These are phyloP conservation scores for Colinus virginianus DNA, from an alignment of 2,113 vertebrate species.

Conservation along the genomic window DNA sequence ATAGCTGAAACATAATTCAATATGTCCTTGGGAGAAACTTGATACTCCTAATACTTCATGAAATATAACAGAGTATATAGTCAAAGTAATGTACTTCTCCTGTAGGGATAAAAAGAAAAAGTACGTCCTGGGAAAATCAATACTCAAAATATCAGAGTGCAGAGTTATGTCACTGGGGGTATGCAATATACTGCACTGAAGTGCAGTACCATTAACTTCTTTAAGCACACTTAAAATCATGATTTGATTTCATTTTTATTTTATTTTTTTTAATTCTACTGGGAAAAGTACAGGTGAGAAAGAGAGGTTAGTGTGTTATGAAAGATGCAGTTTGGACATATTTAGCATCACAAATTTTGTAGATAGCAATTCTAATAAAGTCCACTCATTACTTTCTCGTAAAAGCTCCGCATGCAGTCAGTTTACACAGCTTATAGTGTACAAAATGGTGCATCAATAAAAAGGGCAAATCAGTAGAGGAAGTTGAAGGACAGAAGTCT, in stretches of 20 bases:
- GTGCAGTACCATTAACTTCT: neutral
- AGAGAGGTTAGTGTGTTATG: neutral
- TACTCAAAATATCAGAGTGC: neutral
- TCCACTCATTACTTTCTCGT: conserved; percentile 13
- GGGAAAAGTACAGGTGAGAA: neutral
- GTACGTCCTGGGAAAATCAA: neutral
- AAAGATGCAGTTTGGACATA: neutral
- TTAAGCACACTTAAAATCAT: neutral
- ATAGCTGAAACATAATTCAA: neutral
- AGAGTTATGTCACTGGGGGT: neutral
- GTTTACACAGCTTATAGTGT: neutral
- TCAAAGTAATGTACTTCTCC: neutral
- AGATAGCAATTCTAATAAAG: conserved; percentile 19
- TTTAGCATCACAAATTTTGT: neutral
- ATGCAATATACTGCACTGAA: neutral
- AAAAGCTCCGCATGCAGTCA: neutral
- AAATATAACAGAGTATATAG: neutral
- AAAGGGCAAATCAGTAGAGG: neutral
- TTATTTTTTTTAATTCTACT: neutral
- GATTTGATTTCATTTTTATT: too few relatives aligned
- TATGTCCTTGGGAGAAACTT: neutral
- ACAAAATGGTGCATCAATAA: neutral
- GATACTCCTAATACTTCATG: neutral
- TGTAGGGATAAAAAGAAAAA: neutral
- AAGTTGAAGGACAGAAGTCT: neutral